These are phyloP conservation scores for Hipposideros armiger DNA, from an alignment of 2,113 vertebrate genomes.

Conservation along the genomic window DNA sequence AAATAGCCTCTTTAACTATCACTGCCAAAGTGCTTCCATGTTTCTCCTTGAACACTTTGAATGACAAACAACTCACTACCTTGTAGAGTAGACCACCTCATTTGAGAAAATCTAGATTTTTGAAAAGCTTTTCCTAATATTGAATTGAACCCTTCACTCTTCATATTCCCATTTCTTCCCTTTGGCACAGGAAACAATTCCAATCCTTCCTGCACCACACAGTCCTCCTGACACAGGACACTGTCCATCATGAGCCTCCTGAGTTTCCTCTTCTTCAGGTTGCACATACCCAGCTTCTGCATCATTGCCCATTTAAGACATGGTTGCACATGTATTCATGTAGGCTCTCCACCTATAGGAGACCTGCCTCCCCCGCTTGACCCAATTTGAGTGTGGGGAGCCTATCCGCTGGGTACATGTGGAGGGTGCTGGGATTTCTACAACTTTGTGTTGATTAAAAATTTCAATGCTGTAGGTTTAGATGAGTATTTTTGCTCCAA, in stretches of 20 bases:
- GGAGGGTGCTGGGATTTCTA: not conserved
- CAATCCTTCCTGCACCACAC: not conserved
- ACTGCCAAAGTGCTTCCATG: not conserved
- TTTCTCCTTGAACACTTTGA: not conserved
- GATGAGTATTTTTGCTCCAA: not conserved
- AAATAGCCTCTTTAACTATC: not conserved
- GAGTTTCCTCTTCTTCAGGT: no score
- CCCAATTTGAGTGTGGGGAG: not conserved
- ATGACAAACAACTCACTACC: not conserved
- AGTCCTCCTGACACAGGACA: not conserved
- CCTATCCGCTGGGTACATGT: not conserved
- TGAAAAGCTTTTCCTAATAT: not conserved
- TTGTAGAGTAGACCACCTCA: not conserved
- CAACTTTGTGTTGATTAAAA: not conserved
- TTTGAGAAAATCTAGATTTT: not conserved
- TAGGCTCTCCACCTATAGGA: not conserved
- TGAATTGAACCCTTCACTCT: not conserved
- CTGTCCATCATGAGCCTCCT: fast-evolving
- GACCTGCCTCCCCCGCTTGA: not conserved
- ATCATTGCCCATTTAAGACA: not conserved
- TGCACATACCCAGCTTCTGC: not conserved
- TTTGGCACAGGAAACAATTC: not conserved
- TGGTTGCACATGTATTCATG: not conserved
- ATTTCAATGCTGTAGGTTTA: not conserved
- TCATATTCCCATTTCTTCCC: not conserved